phyloP scores from a whole-genome alignment of 1,140 invertebrate genomes.

The Atopsyche davidsoni region DNA sequence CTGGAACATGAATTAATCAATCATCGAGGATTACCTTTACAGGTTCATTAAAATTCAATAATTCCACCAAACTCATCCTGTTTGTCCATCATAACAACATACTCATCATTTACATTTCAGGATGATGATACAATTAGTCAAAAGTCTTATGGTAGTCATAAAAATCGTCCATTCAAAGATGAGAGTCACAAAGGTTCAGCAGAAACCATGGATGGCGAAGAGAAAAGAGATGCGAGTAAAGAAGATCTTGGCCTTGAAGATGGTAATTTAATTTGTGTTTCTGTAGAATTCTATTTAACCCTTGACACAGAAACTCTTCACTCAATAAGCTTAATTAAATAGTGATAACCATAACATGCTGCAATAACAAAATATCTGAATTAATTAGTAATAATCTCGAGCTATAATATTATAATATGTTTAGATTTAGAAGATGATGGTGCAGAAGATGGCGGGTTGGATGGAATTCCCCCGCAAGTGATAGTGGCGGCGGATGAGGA shows the following conservation, averaged over 20 bases:
- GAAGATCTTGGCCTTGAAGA: conserved; percentile 76
- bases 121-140: conserved; percentile 74
- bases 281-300: too few species aligned
- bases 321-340: too few species aligned
- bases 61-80: too few species aligned
- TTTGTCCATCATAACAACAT: too few species aligned
- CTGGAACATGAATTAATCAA: conserved; percentile 66
- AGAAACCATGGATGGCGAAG: conserved; percentile 76
- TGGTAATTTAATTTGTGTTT: conserved; percentile 39
- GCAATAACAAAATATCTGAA: neutral
- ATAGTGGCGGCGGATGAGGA: conserved; percentile 64
- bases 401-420: neutral
- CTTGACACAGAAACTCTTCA: too few species aligned
- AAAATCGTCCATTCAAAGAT: conserved; percentile 80
- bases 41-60: conserved; percentile 35
- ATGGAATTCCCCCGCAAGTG: conserved; percentile 52
- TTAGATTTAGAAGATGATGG: conserved; percentile 52
- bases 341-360: too few species aligned
- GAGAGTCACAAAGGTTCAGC: conserved; percentile 83
- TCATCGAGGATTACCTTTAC: conserved; percentile 58
- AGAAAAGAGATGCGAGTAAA: conserved; percentile 85
- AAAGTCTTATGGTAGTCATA: conserved; percentile 89
- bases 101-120: conserved; percentile 35
- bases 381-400: neutral
- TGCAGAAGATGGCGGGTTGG: conserved; percentile 55